phyloP scores from a whole-genome alignment of 2,797 vertebrate species.

The Arremon aurantiirostris region DNA sequence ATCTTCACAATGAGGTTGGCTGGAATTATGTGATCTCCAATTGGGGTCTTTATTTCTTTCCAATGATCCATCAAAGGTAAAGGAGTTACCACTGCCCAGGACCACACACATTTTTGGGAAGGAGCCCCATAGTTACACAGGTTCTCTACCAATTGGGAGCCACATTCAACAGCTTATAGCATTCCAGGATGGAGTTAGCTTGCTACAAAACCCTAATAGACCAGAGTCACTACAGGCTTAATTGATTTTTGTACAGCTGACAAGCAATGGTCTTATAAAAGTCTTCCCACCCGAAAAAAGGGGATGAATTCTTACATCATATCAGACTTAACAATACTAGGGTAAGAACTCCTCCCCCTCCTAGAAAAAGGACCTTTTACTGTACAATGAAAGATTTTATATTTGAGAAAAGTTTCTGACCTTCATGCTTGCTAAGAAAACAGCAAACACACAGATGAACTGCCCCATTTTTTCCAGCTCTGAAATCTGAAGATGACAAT shows the following conservation, averaged over 20 bases:
- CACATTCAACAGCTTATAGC: neutral
- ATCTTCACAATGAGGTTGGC: neutral
- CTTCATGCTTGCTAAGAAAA: conserved; percentile 31
- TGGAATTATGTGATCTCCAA: neutral
- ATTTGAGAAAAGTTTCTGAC: conserved; percentile 22
- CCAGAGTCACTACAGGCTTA: neutral
- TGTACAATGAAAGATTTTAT: neutral
- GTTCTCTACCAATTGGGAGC: neutral
- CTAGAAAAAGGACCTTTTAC: neutral
- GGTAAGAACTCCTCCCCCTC: neutral
- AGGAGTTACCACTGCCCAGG: neutral
- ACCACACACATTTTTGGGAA: neutral
- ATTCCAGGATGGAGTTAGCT: neutral
- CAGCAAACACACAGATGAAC: neutral
- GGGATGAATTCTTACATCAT: neutral
- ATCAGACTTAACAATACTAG: neutral
- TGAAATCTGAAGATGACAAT: conserved; percentile 17
- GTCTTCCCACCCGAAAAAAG: neutral
- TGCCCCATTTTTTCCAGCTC: neutral
- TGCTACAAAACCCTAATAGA: neutral
- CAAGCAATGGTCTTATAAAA: neutral
- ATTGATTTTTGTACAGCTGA: neutral
- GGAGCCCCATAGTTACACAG: neutral
- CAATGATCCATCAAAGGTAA: neutral
- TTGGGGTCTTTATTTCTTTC: neutral